Evolutionary conservation across 2,888 invertebrate species (phyloP), one percentile per base, ranked within the genome.

Genomic region (Athalia rosae): DNA sequence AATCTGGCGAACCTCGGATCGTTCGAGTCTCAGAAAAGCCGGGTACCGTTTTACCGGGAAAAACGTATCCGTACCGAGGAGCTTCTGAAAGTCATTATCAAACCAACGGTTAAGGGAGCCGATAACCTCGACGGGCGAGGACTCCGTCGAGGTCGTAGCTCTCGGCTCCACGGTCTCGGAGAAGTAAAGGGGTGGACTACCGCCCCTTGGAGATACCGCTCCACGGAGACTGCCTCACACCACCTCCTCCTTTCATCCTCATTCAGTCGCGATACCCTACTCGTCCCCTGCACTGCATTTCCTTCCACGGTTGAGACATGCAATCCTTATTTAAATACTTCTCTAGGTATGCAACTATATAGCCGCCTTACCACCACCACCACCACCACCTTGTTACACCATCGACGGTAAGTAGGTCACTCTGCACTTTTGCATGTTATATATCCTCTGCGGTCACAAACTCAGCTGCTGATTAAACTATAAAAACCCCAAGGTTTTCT

Each of bases 201-300:
- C 78, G 66, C 78, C 74, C 79, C 64, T 69, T 76, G 73, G 76
- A 79, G 77, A 79, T 80, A 79, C 79, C 79, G 79, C 76, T 77
- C 79, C 79, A 59, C 61, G 76, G 79, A 77, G 79, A 78, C 77
- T 67, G 56, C 43, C 71, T 43, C 69, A 28, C 67, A 71, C 71
- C 58, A 13, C 2, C 15, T 15, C 4, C 13, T 61, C 28, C 28
- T 61, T 15, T 61, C 61, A 1, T 13, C 28, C 61, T 13, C 61
- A 13, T 71, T 71, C 28, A 28, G 28, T 43, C 6, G 58, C 45
- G 13, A 56, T 43, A 58, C 71, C 71, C 58, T 71, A 58, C 56
- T 71, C 71, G 67, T 67, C 71, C 58, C 71, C 45, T 13, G 2
- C 28, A 15, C 58, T 71, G 71, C 71, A 71, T 71, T 71, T 71